Percentiles rank a stretch among this genome's conserved stretches.
These are phyloP conservation scores for Vollenhovia emeryi DNA, from an alignment of 1,140 invertebrate genomes.

Conservation along the genomic window DNA sequence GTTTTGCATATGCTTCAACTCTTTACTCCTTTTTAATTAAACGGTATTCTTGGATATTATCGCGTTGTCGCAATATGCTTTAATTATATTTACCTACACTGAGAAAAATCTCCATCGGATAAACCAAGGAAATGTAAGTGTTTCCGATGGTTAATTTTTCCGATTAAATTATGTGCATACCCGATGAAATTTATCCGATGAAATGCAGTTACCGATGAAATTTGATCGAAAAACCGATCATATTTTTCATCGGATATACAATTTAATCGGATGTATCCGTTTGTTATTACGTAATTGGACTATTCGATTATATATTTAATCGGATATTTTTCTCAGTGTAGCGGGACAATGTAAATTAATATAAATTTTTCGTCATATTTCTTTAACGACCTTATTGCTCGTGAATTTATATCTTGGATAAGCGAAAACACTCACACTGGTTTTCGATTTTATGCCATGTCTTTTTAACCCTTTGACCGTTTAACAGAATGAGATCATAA, in stretches of 20 bases:
- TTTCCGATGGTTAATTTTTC: too few species aligned
- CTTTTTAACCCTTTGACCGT: neutral
- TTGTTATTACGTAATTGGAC: too few species aligned
- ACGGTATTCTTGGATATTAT: neutral
- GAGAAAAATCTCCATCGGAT: too few species aligned
- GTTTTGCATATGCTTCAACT: neutral
- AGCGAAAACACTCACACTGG: neutral
- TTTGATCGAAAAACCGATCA: too few species aligned
- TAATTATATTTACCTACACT: slow-evolving; percentile 10
- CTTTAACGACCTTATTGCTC: neutral
- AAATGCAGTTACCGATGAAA: too few species aligned
- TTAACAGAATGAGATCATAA: neutral
- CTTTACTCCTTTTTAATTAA: neutral
- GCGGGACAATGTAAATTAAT: neutral
- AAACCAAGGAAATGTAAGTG: too few species aligned
- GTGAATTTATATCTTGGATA: neutral
- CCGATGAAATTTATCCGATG: too few species aligned
- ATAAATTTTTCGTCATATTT: neutral
- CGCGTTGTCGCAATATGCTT: neutral
- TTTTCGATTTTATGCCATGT: neutral
- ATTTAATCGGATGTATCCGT: too few species aligned
- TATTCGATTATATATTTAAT: too few species aligned
- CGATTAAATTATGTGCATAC: too few species aligned
- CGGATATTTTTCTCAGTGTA: too few species aligned
- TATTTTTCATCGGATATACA: too few species aligned